Conservation (phyloP, 2,113 vertebrate species). For the Pelobates fuscus region DNA sequence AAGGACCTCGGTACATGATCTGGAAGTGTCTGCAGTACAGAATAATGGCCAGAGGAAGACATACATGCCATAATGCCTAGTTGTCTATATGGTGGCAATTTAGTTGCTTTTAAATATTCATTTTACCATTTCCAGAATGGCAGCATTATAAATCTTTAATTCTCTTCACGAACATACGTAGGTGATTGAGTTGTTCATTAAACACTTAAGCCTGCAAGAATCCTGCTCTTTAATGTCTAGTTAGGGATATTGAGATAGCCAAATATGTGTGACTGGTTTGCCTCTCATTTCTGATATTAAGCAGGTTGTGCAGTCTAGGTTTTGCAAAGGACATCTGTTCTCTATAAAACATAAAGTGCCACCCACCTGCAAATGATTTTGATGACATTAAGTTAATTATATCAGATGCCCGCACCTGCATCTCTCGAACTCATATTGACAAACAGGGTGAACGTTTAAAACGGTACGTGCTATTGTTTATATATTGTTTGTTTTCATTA, state of each 20-base stretch:
- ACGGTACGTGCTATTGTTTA: too few relatives aligned
- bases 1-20: not conserved
- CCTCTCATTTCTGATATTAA: constrained; percentile 12
- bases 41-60: not conserved
- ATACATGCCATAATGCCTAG: too few relatives aligned
- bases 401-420: too few relatives aligned
- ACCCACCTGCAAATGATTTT: not conserved
- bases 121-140: constrained; percentile 17
- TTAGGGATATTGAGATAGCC: too few relatives aligned
- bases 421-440: too few relatives aligned
- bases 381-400: not conserved
- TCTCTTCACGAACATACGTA: constrained; percentile 21
- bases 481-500: too few relatives aligned
- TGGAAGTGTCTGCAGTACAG: not conserved
- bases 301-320: constrained; percentile 19
- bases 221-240: constrained; percentile 27
- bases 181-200: constrained; percentile 28
- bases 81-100: too few relatives aligned
- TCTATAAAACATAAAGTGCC: constrained; percentile 26
- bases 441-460: too few relatives aligned
- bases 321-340: constrained; percentile 6
- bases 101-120: constrained; percentile 13
- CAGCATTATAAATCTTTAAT: constrained; percentile 31
- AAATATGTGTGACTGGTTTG: too few relatives aligned
- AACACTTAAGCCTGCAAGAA: not conserved